Base-by-base conservation (phyloP, 2,797 vertebrate genomes). In the Dicrostonyx torquatus region DNA sequence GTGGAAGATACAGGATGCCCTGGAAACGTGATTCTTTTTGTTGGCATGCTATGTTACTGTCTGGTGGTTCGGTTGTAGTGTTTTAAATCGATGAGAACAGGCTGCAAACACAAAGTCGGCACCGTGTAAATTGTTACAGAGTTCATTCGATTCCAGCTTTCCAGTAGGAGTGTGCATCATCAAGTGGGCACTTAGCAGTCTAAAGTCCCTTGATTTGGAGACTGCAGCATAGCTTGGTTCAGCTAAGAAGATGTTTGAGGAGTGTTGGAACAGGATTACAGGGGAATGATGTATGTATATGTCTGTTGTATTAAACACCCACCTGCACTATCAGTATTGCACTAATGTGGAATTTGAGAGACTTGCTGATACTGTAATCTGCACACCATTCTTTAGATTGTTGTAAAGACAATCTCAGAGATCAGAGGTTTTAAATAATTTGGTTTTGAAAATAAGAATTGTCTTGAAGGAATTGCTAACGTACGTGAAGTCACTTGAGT, bases 141-240 rank as follows among this genome's bases (percentile, higher is more conserved):
- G 92, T 97, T 97, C 97, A 92, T 97, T 90, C 55, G 55, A 14
- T 95, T 97, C 94, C 40, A 85, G 79, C 98, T 96, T 97, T 97
- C 97, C 98, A 99, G 99, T 98, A 98, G 98, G 98, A 99, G 98
- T 95, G 93, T 93, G 64, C 94, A 91, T 98, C 92, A 95, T 98
- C 68, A 91, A 95, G 96, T 97, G 96, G 98, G 99, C 98, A 98
- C 98, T 86, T 99, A 98, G 97, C 97, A 97, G 97, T 98, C 94
- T 93, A 95, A 97, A 97, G 62, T 97, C 11, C 90, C 97, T 94
- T 93, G 64, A 96, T 98, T 98, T 97, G 98, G 98, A 97, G 95
- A 97, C 96, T 92, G 80, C 55, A 58, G 85, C 80, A 75, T 72
- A 89, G 82, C 92, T 93, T 95, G n/a, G 95, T 87, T 95, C 50